Conservation (phyloP, 92 coral and sea anemone species). For the Epizoanthus stellaris region DNA sequence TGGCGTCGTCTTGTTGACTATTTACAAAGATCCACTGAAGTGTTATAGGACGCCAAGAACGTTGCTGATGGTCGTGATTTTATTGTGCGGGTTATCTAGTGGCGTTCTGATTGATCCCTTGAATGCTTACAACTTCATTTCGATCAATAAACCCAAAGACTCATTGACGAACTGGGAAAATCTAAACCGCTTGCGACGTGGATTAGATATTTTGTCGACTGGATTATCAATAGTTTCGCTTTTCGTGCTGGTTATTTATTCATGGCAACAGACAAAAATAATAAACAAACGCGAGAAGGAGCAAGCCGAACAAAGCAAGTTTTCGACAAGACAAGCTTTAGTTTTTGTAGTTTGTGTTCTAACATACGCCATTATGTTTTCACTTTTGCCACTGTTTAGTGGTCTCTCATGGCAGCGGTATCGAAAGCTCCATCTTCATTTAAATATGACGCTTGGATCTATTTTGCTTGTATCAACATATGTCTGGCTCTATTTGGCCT, state of each 20-base stretch:
- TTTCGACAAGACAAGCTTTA: slow-evolving; percentile 10
- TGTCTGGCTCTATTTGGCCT: not conserved
- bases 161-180: not conserved
- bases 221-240: slow-evolving; percentile 27
- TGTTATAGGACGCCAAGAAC: slow-evolving; percentile 13
- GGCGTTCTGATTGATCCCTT: not conserved
- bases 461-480: not conserved
- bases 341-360: not conserved
- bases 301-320: not conserved
- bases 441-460: slow-evolving; percentile 28
- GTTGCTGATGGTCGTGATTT: slow-evolving; percentile 1
- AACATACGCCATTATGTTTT: slow-evolving; percentile 6
- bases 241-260: not conserved
- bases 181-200: not conserved
- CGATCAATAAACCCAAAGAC: not conserved
- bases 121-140: slow-evolving; percentile 7
- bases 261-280: slow-evolving; percentile 24
- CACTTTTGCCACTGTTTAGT: slow-evolving; percentile 2
- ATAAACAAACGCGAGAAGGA: not conserved
- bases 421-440: slow-evolving; percentile 19
- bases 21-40: slow-evolving; percentile 28
- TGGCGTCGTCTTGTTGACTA: slow-evolving; percentile 9
- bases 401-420: slow-evolving; percentile 21
- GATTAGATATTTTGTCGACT: not conserved
- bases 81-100: slow-evolving; percentile 21